These are phyloP conservation scores for Poecile montanus DNA, from an alignment of 2,797 vertebrate species.

Conservation along the genomic window DNA sequence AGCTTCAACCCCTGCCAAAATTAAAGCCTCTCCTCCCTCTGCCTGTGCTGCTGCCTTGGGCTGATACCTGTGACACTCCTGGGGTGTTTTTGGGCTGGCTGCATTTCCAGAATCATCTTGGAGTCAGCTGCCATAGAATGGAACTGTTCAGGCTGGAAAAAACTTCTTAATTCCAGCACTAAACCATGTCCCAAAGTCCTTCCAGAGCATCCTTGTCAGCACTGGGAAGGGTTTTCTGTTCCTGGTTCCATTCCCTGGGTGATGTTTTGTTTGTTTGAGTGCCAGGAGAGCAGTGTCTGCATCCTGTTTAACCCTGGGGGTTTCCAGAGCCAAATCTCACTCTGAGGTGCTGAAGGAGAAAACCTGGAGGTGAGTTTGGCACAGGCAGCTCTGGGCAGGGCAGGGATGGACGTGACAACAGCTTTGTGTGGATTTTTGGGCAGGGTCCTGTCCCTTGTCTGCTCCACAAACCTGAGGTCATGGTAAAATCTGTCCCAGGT, in stretches of 20 bases:
- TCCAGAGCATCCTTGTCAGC: background rate
- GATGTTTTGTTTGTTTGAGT: background rate
- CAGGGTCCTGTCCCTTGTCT: background rate
- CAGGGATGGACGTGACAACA: background rate
- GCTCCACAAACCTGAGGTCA: background rate
- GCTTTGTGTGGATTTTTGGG: background rate
- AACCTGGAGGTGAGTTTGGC: background rate
- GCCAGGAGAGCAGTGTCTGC: fast-evolving
- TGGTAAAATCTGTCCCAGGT: background rate
- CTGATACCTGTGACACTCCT: background rate
- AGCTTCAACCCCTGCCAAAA: background rate
- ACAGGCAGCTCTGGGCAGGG: background rate
- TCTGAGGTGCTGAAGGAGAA: background rate
- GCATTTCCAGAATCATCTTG: fast-evolving
- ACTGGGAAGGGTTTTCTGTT: background rate
- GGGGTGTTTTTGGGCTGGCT: background rate
- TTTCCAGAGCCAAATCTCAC: background rate
- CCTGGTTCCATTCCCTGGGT: background rate
- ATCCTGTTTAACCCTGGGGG: fast-evolving
- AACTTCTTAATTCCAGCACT: background rate
- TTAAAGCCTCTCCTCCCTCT: no score
- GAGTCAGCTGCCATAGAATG: fast-evolving
- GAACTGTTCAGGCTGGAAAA: background rate
- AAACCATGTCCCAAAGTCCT: background rate
- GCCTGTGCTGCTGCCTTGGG: background rate